These are phyloP conservation scores for Synergus itoensis DNA, from an alignment of 2,888 invertebrate species.

Conservation along the genomic window DNA sequence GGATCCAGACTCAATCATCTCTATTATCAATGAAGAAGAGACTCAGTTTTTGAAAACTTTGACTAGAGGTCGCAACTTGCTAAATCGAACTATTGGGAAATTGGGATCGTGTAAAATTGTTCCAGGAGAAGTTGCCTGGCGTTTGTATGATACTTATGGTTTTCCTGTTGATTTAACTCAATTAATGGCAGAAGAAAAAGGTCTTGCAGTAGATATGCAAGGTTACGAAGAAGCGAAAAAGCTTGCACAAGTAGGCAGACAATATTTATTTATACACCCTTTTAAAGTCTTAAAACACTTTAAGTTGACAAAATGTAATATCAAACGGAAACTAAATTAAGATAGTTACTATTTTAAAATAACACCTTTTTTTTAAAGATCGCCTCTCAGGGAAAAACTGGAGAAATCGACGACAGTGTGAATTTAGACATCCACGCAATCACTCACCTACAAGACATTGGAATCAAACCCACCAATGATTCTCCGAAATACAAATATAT, in stretches of 20 bases:
- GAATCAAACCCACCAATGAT: constrained; percentile 92
- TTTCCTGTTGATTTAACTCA: constrained; percentile 99
- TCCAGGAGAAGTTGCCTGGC: constrained; percentile 98
- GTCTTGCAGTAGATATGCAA: constrained; percentile 90
- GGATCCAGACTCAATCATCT: constrained; percentile 94
- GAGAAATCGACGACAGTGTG: constrained; percentile 89
- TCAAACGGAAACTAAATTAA: too few relatives aligned
- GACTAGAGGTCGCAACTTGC: constrained; percentile 90
- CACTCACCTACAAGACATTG: constrained; percentile 89
- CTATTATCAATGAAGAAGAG: constrained; percentile 99
- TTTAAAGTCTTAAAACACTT: too few relatives aligned
- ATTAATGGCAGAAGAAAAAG: constrained; percentile 98
- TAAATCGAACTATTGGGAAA: constrained; percentile 94
- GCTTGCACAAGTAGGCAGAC: constrained; percentile 84
- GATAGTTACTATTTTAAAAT: background rate
- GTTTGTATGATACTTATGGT: constrained; percentile 99
- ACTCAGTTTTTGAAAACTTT: constrained; percentile 98
- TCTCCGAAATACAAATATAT: constrained; percentile 94
- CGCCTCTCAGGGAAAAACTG: constrained; percentile 91
- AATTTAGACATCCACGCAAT: constrained; percentile 97
- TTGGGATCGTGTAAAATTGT: constrained; percentile 85
- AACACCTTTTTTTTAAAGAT: constrained; percentile 78
- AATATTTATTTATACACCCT: background rate
- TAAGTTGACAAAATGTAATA: too few relatives aligned
- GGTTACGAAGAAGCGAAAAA: constrained; percentile 96